phyloP scores from a whole-genome alignment of 2,113 vertebrate genomes.

The Cavia aperea region DNA sequence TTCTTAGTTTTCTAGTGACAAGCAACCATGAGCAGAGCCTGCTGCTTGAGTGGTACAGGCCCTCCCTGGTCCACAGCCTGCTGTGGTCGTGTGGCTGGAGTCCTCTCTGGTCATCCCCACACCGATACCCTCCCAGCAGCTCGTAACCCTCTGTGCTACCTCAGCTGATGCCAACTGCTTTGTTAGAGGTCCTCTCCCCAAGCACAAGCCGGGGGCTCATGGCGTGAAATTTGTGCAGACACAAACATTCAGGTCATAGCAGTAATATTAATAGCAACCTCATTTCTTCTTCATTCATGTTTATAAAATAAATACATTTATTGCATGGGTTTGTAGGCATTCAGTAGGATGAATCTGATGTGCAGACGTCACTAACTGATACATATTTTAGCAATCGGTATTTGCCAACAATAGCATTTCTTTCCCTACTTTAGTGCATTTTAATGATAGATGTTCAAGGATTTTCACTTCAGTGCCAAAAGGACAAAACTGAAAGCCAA shows the following conservation, averaged over 20 bases:
- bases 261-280: background rate
- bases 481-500: background rate
- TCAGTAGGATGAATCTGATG: background rate
- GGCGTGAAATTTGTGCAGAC: background rate
- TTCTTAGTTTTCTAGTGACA: background rate
- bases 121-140: background rate
- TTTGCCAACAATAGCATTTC: background rate
- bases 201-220: background rate
- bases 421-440: background rate
- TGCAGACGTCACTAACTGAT: background rate
- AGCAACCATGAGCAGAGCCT: rapidly evolving
- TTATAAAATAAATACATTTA: background rate
- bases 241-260: background rate
- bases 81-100: background rate
- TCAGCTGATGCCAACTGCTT: background rate
- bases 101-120: background rate
- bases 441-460: background rate
- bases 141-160: background rate
- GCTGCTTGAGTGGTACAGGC: background rate
- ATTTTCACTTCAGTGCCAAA: constrained; percentile 23
- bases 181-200: background rate
- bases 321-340: background rate
- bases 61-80: no score
- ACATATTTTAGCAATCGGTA: background rate
- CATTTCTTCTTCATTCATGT: background rate